A percentile compares a stretch with the other conserved stretches of the same genome.
Evolutionary conservation across 2,888 invertebrate species (phyloP).

Genomic region (Orthosia gothica): DNA sequence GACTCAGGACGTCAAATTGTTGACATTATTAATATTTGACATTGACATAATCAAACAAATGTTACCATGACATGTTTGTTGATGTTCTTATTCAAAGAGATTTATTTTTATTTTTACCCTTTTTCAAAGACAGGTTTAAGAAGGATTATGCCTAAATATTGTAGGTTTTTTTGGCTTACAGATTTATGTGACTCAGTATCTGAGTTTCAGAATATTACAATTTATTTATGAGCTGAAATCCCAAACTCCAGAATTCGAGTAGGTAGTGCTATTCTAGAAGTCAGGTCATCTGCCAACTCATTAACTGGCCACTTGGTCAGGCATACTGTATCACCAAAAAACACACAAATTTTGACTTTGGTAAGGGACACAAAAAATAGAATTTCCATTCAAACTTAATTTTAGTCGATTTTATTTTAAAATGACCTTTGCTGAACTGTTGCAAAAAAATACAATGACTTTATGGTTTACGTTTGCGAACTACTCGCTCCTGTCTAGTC

Average conservation of each 20-base stretch:
- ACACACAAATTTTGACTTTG: too few relatives aligned
- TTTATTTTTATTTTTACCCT: too few relatives aligned
- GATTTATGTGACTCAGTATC: too few relatives aligned
- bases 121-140: too few relatives aligned
- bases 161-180: too few relatives aligned
- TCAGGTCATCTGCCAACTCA: background rate
- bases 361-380: background rate
- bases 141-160: too few relatives aligned
- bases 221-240: too few relatives aligned
- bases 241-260: background rate
- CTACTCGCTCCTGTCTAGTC: conserved; percentile 13
- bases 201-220: too few relatives aligned
- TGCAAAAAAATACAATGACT: background rate
- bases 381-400: too few relatives aligned
- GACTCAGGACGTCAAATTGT: background rate
- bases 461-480: conserved; percentile 31
- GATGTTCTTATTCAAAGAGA: too few relatives aligned
- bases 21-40: conserved; percentile 4
- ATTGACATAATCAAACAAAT: conserved; percentile 10
- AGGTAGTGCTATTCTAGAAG: too few relatives aligned
- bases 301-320: background rate
- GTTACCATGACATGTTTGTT: background rate
- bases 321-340: too few relatives aligned
- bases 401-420: conserved; percentile 26
- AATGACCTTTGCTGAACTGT: background rate